Evolutionary conservation across 2,113 vertebrate genomes (phyloP).

Genomic region (Scortum barcoo): DNA sequence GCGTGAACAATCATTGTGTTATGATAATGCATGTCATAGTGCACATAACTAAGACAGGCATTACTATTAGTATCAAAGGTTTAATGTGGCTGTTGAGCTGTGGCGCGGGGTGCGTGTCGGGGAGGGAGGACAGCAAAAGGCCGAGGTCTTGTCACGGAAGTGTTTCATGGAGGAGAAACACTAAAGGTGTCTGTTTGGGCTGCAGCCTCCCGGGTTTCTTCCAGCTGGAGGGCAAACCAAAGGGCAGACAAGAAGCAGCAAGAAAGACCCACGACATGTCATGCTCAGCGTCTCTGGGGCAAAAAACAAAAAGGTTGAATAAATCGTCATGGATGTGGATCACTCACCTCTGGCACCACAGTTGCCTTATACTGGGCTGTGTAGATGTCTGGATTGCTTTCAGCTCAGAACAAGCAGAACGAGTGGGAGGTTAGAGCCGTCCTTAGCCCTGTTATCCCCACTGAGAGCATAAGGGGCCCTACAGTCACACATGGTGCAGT

Average conservation of each 20-base stretch:
- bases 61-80: constrained; percentile 16
- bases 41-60: background rate
- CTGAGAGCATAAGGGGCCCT: background rate
- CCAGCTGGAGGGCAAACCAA: background rate
- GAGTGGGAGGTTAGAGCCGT: background rate
- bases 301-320: background rate
- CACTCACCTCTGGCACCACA: background rate
- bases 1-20: constrained; percentile 6
- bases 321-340: background rate
- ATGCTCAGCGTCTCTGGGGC: background rate
- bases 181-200: background rate
- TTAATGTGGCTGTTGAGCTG: background rate
- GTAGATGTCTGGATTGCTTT: background rate
- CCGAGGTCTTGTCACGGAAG: background rate
- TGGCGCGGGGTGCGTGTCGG: background rate
- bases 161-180: background rate
- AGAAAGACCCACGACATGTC: background rate
- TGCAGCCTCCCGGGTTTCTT: background rate
- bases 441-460: background rate
- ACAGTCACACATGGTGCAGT: background rate
- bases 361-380: background rate
- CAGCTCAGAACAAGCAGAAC: background rate
- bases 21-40: constrained; percentile 8
- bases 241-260: constrained; percentile 3
- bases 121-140: background rate